These are phyloP conservation scores for Erynnis tages DNA, from an alignment of 2,888 invertebrate species.

Conservation along the genomic window DNA sequence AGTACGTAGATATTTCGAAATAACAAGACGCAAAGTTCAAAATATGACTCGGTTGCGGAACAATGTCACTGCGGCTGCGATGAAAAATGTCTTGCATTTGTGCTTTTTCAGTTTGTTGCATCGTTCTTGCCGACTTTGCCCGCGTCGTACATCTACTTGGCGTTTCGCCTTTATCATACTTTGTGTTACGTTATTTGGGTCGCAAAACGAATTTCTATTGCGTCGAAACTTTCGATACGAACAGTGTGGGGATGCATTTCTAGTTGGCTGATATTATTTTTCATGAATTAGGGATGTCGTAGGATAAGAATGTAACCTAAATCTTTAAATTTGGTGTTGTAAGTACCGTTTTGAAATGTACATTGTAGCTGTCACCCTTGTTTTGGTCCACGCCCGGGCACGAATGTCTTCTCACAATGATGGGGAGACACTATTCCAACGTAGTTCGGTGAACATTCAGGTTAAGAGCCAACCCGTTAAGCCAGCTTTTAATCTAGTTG, in stretches of 20 bases:
- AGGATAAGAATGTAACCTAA: no score
- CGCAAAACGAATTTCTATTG: slow-evolving; percentile 21
- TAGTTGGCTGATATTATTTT: background rate
- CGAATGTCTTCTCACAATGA: no score
- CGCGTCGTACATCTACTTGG: slow-evolving; percentile 23
- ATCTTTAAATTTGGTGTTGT: no score
- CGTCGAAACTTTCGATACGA: slow-evolving; percentile 19
- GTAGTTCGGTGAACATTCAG: no score
- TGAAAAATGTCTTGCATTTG: slow-evolving; percentile 28
- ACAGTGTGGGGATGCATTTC: slow-evolving; percentile 16
- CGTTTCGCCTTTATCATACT: slow-evolving; percentile 25
- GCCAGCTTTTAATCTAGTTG: no score
- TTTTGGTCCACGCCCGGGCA: no score
- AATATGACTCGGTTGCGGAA: slow-evolving; percentile 18
- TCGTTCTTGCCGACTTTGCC: slow-evolving; percentile 24
- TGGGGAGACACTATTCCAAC: no score
- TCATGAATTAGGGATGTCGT: background rate
- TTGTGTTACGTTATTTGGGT: slow-evolving; percentile 24
- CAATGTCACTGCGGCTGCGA: slow-evolving; percentile 23
- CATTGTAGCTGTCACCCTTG: no score
- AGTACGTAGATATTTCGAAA: slow-evolving; percentile 21
- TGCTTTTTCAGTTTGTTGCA: slow-evolving; percentile 27
- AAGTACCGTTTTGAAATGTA: no score
- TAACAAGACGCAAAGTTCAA: slow-evolving; percentile 27
- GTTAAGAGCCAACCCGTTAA: no score